Evolutionary conservation across 2,113 vertebrate genomes (phyloP), one percentile per base, ranked within the genome.

Genomic region (Centropus unirufus): DNA sequence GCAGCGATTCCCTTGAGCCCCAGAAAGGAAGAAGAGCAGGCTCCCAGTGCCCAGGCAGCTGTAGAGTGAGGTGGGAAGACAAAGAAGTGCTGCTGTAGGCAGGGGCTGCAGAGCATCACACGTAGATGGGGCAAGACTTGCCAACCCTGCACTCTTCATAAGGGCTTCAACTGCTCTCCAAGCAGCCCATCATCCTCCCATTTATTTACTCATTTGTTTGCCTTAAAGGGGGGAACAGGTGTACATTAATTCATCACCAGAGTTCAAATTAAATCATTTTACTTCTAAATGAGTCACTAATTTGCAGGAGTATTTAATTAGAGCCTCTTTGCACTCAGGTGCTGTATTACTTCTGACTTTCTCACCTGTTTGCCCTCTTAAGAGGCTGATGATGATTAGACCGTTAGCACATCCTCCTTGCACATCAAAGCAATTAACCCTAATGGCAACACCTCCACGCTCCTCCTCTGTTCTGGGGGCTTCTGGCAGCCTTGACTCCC

Each of bases 251-350:
- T 97, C 97, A 97, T 97, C 95, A 96, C 64, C 88, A 89, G 87
- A 83, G 76, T 94, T 96, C 87, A 95, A 94, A 97, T 97, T 94
- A 97, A 97, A 96, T 96, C 97, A 97, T 97, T 97, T 97, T 91
- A 95, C 94, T 96, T 97, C 97, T 96, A 97, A 97, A 97, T 96
- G 96, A 97, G 91, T 94, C 89, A 49, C 92, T 97, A 95, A 97
- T 97, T 97, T 97, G 83, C 83, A 83, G 89, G 87, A 96, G 74
- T 94, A 96, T 97, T 97, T 97, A 97, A 97, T 97, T 97, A 96
- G 90, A 87, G 81, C 89, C 91, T 97, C 96, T 97, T 95, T 91
- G 83, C 95, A 96, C 94, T 96, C 96, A 96, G 97, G 97, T 97
- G 93, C 94, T 92, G 91, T 92, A 91, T 88, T 92, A 94, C 84